Base-by-base conservation (phyloP, 2,888 invertebrate genomes). In the Thera obeliscata region DNA sequence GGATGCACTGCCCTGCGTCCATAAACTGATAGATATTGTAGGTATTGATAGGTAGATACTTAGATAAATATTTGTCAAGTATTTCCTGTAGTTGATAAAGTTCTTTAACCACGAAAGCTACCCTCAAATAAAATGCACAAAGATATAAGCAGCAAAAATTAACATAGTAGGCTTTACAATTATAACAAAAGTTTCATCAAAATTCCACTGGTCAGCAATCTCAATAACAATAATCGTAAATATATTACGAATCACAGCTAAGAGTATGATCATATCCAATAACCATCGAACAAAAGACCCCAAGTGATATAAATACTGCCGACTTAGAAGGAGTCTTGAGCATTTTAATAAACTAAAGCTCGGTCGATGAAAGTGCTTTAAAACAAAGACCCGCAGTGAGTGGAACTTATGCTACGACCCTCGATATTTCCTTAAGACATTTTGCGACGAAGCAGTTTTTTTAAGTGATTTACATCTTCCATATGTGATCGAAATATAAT, bases 361-460 rank as follows among this genome's bases (percentile, higher is more conserved):
- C 70, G 73, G 73, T 77, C 78, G 76, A 78, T 81, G 80, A 81
- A 81, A 80, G 77, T 77, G 73, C 74, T 78, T 78, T 79, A 80
- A 69, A 83, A 83, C 82, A 83, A 84, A 85, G 81, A 81, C 82
- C 72, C 75, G 22, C 22, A 69, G 67, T 79, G 75, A 78, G 79
- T 79, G 79, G 77, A 86, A 84, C 84, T 86, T 85, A 80, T 79
- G 78, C 81, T 69, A 71, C 69, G 77, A 78, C 81, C 76, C 81
- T 76, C 77, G 78, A 80, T 81, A 81, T 78, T 75, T 71, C 75
- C 76, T 70, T 72, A 72, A 67, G 72, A 75, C 76, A 72, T 66
- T 65, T 69, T 65, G 59, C 59, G 65, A 5, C 35, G 50, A 65
- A 48, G 61, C 58, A 50, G 43, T 50, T 69, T 68, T 46, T 46